phyloP scores from a whole-genome alignment of 2,888 invertebrate genomes.

The Megastigmus dorsalis region DNA sequence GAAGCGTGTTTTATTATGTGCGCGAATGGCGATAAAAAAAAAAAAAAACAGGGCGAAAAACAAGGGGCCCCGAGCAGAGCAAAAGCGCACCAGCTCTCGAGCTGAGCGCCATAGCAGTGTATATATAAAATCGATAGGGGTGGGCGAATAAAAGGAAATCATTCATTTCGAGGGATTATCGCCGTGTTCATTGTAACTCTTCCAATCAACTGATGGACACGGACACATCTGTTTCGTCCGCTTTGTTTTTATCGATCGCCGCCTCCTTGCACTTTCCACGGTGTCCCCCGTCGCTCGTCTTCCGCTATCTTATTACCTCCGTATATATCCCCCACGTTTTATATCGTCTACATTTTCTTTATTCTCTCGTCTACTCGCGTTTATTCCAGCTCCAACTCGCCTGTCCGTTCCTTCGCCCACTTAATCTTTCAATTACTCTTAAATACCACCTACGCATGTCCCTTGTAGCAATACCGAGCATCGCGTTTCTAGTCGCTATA shows the following conservation, averaged over 20 bases:
- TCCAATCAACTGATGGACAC: conserved; percentile 36
- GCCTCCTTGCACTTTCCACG: no score
- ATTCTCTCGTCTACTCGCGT: no score
- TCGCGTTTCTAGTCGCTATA: no score
- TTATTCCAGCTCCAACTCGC: no score
- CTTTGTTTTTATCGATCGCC: conserved; percentile 9
- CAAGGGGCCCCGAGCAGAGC: no score
- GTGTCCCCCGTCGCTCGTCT: neutral
- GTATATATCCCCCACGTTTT: no score
- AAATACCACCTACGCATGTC: no score
- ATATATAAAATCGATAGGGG: conserved; percentile 45
- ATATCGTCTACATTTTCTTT: conserved; percentile 9
- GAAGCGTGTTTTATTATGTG: conserved; percentile 42
- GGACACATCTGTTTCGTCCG: neutral
- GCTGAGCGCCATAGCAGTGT: no score
- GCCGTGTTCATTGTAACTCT: conserved; percentile 37
- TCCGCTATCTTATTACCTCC: conserved; percentile 11
- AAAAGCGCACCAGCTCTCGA: no score
- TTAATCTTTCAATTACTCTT: no score
- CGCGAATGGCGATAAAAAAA: conserved; percentile 24
- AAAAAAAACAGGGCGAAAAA: conserved; percentile 18
- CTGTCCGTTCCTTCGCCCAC: no score
- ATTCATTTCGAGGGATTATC: conserved; percentile 41
- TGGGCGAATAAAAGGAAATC: conserved; percentile 46
- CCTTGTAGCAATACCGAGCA: no score